Conservation (phyloP, 2,797 vertebrate genomes). For the Remorina albescens region DNA sequence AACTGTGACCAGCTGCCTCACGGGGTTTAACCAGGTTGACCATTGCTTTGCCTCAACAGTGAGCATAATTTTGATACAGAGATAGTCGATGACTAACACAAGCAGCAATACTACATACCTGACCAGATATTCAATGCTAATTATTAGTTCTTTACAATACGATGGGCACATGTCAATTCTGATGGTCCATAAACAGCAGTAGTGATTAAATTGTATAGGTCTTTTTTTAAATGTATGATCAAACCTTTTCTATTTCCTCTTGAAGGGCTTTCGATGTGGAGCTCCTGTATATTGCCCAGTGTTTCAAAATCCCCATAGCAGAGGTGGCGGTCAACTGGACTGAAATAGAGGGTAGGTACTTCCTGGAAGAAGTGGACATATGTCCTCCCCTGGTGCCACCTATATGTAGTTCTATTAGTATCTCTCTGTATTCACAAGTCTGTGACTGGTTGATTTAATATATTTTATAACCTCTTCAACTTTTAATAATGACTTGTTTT, state of each 20-base stretch:
- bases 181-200: not conserved
- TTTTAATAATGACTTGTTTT: not conserved
- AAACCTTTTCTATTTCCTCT: conserved; percentile 13
- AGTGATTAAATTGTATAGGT: not conserved
- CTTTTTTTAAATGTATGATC: not conserved
- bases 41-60: not conserved
- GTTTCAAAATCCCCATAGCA: conserved; percentile 92
- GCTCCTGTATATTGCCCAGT: conserved; percentile 95
- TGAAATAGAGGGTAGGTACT: conserved; percentile 94
- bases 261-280: conserved; percentile 98
- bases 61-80: not conserved
- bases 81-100: too few species aligned
- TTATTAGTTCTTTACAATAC: not conserved
- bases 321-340: conserved; percentile 99
- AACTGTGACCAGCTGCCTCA: not conserved
- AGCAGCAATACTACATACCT: too few species aligned
- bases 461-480: not conserved
- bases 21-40: not conserved
- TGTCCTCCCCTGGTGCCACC: conserved; percentile 18
- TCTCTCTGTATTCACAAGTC: conserved; percentile 4
- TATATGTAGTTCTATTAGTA: conserved; percentile 31
- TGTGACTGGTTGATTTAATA: conserved; percentile 1
- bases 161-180: not conserved
- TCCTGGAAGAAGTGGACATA: conserved; percentile 33
- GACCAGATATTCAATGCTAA: not conserved